Evolutionary conservation across 2,888 invertebrate species (phyloP).

Genomic region (Ormyrus rosae): DNA sequence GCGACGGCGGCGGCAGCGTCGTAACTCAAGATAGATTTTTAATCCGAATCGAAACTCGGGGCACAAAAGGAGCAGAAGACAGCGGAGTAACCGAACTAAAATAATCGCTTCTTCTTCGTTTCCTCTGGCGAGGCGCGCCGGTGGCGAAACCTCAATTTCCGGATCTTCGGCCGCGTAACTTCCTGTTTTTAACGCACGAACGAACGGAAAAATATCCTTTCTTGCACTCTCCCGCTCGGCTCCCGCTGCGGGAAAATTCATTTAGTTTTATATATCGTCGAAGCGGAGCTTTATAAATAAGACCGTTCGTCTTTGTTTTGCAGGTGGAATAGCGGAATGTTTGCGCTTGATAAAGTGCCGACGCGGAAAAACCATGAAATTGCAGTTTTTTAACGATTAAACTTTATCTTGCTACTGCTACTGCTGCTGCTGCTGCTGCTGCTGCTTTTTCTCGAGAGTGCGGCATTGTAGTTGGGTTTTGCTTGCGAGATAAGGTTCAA

Average conservation of each 20-base stretch:
- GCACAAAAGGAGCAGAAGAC: not conserved
- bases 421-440: no score
- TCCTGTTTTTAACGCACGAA: constrained; percentile 46
- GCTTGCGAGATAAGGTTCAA: no score
- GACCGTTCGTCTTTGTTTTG: not conserved
- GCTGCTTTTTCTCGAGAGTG: no score
- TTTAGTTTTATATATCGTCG: constrained; percentile 25
- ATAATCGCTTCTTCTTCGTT: constrained; percentile 37
- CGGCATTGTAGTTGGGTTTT: no score
- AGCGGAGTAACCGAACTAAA: constrained; percentile 14
- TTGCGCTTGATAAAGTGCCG: not conserved
- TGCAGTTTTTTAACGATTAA: not conserved
- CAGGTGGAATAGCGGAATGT: not conserved
- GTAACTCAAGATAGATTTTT: constrained; percentile 36
- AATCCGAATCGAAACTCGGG: constrained; percentile 27
- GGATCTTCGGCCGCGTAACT: constrained; percentile 27
- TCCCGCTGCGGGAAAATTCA: constrained; percentile 8
- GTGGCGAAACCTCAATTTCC: constrained; percentile 49
- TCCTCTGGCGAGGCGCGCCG: no score
- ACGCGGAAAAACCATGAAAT: not conserved
- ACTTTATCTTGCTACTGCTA: no score
- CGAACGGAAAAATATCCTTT: constrained; percentile 39
- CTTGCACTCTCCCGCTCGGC: not conserved
- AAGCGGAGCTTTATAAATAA: not conserved
- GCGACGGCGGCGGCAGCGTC: not conserved